Conservation (phyloP, 2,797 vertebrate species). For the Oreochromis mossambicus region DNA sequence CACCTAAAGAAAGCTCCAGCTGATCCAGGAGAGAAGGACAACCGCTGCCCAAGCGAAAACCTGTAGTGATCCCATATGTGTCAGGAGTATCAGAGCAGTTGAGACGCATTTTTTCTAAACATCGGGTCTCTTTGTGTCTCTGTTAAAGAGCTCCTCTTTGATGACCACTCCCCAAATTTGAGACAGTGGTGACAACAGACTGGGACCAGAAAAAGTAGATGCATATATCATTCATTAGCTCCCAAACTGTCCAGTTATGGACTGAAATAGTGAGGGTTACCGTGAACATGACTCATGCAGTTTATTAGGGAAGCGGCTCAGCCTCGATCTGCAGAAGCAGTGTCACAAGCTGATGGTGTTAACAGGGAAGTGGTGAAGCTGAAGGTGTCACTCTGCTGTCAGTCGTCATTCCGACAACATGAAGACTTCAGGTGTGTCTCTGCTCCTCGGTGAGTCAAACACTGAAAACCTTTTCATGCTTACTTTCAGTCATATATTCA, state of each 20-base stretch:
- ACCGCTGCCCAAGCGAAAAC: too few relatives aligned
- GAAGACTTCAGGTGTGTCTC: background rate
- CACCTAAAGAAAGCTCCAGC: too few relatives aligned
- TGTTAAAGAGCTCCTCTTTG: background rate
- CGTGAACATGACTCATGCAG: background rate
- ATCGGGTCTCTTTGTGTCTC: background rate
- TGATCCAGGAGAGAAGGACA: too few relatives aligned
- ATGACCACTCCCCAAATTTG: background rate
- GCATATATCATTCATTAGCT: background rate
- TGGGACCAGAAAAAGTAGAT: background rate
- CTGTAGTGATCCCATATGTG: too few relatives aligned
- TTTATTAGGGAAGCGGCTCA: background rate
- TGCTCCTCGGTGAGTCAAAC: background rate
- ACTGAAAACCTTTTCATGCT: background rate
- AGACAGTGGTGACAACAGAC: background rate
- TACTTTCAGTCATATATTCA: background rate
- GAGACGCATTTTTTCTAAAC: too few relatives aligned
- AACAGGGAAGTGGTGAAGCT: background rate
- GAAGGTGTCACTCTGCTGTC: background rate
- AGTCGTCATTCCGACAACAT: background rate
- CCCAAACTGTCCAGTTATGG: rapidly evolving
- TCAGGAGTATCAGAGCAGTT: too few relatives aligned
- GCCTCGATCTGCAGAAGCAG: background rate
- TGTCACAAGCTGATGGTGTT: background rate
- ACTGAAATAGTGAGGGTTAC: background rate